Evolutionary conservation across 2,113 vertebrate genomes (phyloP).

Genomic region (Rana temporaria): DNA sequence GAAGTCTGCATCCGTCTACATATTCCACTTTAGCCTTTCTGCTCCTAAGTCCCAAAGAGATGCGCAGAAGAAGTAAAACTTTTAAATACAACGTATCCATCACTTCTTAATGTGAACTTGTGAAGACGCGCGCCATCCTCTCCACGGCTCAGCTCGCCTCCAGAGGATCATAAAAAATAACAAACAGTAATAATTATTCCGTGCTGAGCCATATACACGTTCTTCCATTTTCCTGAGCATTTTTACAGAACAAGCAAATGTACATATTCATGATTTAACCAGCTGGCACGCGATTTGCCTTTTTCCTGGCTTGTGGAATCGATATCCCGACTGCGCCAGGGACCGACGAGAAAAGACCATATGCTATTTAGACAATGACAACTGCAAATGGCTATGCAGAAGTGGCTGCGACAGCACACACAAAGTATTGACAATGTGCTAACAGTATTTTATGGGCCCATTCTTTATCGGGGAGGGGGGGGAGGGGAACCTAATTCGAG

Average conservation of each 20-base stretch:
- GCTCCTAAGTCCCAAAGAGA: too few relatives aligned
- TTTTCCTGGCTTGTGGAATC: slow-evolving; percentile 13
- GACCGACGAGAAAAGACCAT: slow-evolving; percentile 43
- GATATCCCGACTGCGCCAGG: slow-evolving; percentile 20
- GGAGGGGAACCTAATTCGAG: slow-evolving; percentile 49
- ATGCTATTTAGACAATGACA: slow-evolving; percentile 56
- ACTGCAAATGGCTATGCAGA: slow-evolving; percentile 53
- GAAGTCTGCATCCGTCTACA: too few relatives aligned
- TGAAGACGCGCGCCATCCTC: background rate
- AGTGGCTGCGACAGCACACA: slow-evolving; percentile 12
- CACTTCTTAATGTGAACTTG: slow-evolving; percentile 12
- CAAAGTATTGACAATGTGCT: slow-evolving; percentile 54
- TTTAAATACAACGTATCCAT: slow-evolving; percentile 6
- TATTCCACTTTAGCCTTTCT: too few relatives aligned
- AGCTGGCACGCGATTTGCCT: slow-evolving; percentile 40
- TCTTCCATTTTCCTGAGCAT: slow-evolving; percentile 14
- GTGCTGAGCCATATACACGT: background rate
- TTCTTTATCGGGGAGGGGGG: slow-evolving; percentile 31
- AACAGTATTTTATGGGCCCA: slow-evolving; percentile 57
- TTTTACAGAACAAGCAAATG: slow-evolving; percentile 26
- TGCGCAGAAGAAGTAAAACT: background rate
- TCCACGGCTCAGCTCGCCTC: background rate
- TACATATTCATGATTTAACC: slow-evolving; percentile 51
- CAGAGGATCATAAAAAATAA: slow-evolving; percentile 12
- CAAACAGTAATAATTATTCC: slow-evolving; percentile 17